Evolutionary conservation across 2,797 vertebrate species (phyloP).

Genomic region (Melanotaenia trifasciata): DNA sequence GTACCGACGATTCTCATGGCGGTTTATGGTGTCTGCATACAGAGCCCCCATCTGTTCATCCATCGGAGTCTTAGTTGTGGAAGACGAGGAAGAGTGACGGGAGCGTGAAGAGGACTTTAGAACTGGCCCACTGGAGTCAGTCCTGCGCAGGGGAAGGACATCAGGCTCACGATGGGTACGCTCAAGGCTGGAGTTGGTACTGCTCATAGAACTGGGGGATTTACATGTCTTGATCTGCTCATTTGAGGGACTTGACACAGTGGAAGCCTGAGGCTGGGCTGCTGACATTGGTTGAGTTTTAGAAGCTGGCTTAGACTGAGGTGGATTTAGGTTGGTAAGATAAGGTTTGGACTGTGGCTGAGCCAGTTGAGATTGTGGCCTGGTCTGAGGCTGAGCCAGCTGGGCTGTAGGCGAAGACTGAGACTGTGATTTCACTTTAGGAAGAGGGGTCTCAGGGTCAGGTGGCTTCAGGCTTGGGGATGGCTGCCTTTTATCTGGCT

Average conservation of each 20-base stretch:
- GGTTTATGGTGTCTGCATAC: constrained; percentile 92
- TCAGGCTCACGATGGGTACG: constrained; percentile 85
- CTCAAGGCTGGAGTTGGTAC: constrained; percentile 80
- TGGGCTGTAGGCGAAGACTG: constrained; percentile 51
- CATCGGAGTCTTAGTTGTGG: constrained; percentile 78
- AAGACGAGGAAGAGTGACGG: constrained; percentile 87
- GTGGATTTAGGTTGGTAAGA: constrained; percentile 39
- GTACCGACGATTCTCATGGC: constrained; percentile 95
- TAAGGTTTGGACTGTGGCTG: constrained; percentile 62
- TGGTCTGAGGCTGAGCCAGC: constrained; percentile 46
- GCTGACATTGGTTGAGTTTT: constrained; percentile 36
- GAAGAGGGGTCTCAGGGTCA: constrained; percentile 34
- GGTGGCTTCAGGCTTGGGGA: constrained; percentile 27
- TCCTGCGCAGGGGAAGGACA: constrained; percentile 89
- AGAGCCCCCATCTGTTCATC: constrained; percentile 92
- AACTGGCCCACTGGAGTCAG: constrained; percentile 87
- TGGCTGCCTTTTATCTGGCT: constrained; percentile 68
- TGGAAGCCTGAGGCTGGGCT: constrained; percentile 61
- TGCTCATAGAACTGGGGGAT: constrained; percentile 72
- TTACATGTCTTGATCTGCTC: constrained; percentile 71
- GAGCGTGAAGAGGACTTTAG: constrained; percentile 85
- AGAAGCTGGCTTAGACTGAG: constrained; percentile 51
- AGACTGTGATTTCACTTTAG: constrained; percentile 46
- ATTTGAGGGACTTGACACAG: constrained; percentile 47
- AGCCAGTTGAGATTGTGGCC: constrained; percentile 42